Evolutionary conservation across 2,888 invertebrate species (phyloP), one percentile per base, ranked within the genome.

Genomic region (Amphipyra tragopoginis): DNA sequence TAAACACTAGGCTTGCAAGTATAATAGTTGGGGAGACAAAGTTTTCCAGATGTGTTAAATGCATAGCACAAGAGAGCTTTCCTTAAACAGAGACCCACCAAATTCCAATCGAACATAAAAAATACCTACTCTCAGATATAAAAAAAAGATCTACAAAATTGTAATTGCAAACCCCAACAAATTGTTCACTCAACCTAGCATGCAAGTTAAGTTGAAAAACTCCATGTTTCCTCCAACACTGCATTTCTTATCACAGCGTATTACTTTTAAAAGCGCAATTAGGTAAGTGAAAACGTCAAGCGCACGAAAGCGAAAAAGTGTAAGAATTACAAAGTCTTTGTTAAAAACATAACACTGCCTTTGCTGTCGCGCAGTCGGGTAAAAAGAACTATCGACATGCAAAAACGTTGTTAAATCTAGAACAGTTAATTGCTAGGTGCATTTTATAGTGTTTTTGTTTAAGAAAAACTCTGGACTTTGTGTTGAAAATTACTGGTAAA

Each of bases 311-410:
- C 34, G 53, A 74, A 76, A 74, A 75, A 68, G 53, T 63, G 55
- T 44, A 58, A 60, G 67, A 68, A 66, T 57, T 55, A 63, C 63
- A 74, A 72, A 80, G 64, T 74, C 79, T 77, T 77, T 81, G 78
- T 83, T 78, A 58, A 78, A 21, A 21, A 21, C 21, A 21, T 21
- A 21, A 21, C 21, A 1, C 21, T 21, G 21, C 21, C 21, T 21
- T 21, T 21, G 85, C 79, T 21, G 21, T 21, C 21, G 21, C 21
- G 21, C 21, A 21, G 21, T 21, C 21, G 21, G 21, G 21, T 21
- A 21, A 21, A 21, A 29, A 29, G 7, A 80, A 78, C 78, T 61
- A 77, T 73, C 56, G 76, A 76, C 81, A 83, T 82, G 86, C 84
- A 70, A 86, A 76, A 82, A 65, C 58, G 47, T 48, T 75, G 69